phyloP scores from a whole-genome alignment of 2,888 invertebrate genomes.

The Tortrix viridana region DNA sequence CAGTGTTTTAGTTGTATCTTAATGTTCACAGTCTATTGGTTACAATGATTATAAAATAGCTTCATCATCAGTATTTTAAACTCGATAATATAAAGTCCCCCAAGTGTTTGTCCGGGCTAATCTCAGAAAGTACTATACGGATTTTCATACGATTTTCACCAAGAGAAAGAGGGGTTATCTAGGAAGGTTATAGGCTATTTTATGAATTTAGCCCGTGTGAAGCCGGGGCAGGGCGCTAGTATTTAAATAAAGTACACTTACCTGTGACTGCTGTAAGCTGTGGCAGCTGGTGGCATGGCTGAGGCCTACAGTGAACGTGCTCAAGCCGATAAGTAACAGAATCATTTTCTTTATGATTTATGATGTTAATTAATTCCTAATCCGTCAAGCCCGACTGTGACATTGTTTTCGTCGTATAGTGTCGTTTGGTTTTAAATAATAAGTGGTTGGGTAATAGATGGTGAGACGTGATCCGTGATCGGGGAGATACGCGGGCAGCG shows the following conservation, averaged over 20 bases:
- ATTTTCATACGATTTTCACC: too few species aligned
- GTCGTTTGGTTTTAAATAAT: constrained; percentile 27
- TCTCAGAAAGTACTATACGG: too few species aligned
- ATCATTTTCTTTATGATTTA: constrained; percentile 52
- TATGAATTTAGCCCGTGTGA: too few species aligned
- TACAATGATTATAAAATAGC: too few species aligned
- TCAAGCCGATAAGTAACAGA: constrained; percentile 51
- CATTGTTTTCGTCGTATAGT: constrained; percentile 17
- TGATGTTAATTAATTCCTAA: constrained; percentile 13
- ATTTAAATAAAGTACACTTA: constrained; percentile 46
- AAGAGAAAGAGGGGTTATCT: too few species aligned
- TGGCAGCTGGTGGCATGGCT: constrained; percentile 57
- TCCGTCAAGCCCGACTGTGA: constrained; percentile 1
- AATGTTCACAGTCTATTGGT: too few species aligned
- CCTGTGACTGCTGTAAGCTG: constrained; percentile 66
- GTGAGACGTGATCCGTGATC: constrained; percentile 42
- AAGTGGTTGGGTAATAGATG: constrained; percentile 36
- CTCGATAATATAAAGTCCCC: too few species aligned
- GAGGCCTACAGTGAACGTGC: constrained; percentile 55
- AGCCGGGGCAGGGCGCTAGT: too few species aligned
- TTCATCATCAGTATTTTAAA: too few species aligned
- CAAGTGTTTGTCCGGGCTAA: too few species aligned
- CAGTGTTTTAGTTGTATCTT: too few species aligned
- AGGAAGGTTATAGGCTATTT: too few species aligned
- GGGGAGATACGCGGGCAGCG: constrained; percentile 22